Evolutionary conservation across 2,888 invertebrate genomes (phyloP), one percentile per base, ranked within the genome.

Genomic region (Homarus gammarus): DNA sequence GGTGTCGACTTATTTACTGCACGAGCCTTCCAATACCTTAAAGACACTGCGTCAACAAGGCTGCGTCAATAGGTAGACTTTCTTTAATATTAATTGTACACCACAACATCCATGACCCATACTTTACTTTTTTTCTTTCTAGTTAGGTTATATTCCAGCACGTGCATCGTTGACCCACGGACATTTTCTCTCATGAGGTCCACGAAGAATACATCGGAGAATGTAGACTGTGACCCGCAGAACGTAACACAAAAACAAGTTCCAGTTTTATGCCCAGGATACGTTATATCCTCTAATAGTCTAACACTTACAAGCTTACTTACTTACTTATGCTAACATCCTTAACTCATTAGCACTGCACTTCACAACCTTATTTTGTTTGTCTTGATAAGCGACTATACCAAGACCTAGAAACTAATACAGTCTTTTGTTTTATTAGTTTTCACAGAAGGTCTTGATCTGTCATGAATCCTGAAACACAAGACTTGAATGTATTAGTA

Each of bases 351-450:
- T 79, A 33, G 64, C 64, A 36, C 33, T 56, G 56, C 36, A 56
- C 61, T 77, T 77, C 77, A 77, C 77, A 77, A 44, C 49, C 77
- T 44, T n/a, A 27, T 49, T 49, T 49, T 77, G 44, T 49, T 49
- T 77, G 77, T 49, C 8, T 3, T 77, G 8, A 15, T 27, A 77
- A 10, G 27, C 12, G n/a, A 33, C 44, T 44, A 22, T 18, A 27
- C n/a, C 15, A 44, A 22, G 44, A 27, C 22, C 49, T 44, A n/a
- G 8, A 44, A 18, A 3, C 36, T 49, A 15, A 27, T 6, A n/a
- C 38, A 1, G 70, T 33, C n/a, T 27, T 31, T 40, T 36, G 36
- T n/a, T n/a, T n/a, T n/a, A n/a, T n/a, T n/a, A 18, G 38, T 77
- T 2, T 27, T 27, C 77, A 49, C 77, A 31, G n/a, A 33, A 15